Evolutionary conservation across 1,140 invertebrate genomes (phyloP).

Genomic region (Pogonus chalceus): DNA sequence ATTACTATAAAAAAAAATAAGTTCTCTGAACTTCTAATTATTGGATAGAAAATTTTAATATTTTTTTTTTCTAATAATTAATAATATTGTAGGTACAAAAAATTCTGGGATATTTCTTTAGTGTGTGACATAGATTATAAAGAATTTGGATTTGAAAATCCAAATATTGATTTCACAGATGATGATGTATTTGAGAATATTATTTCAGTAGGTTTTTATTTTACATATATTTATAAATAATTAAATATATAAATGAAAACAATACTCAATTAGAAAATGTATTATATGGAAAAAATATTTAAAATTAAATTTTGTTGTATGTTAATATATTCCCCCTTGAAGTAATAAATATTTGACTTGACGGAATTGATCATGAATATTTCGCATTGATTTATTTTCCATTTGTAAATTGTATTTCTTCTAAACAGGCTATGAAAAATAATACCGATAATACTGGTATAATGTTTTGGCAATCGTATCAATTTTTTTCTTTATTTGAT

Average conservation of each 20-base stretch:
- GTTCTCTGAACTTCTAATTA: too few relatives aligned
- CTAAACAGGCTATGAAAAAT: neutral
- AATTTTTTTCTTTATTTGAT: neutral
- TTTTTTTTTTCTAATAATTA: too few relatives aligned
- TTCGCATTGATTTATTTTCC: neutral
- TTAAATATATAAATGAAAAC: neutral
- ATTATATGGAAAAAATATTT: neutral
- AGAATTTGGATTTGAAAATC: neutral
- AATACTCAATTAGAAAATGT: neutral
- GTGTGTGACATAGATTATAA: neutral
- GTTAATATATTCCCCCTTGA: neutral
- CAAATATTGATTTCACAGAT: neutral
- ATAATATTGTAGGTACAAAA: neutral
- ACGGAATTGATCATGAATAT: neutral
- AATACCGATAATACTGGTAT: neutral
- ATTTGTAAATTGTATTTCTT: neutral
- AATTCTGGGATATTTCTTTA: neutral
- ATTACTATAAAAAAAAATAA: neutral
- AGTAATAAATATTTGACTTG: neutral
- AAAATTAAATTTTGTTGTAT: neutral
- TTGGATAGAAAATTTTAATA: neutral
- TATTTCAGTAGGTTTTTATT: neutral
- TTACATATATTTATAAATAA: neutral
- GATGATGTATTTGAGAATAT: neutral
- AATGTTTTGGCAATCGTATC: too few relatives aligned